A percentile compares a stretch with the other conserved stretches of the same genome.
Conservation (phyloP, 1,140 invertebrate species). For the Notospermus geniculatus region DNA sequence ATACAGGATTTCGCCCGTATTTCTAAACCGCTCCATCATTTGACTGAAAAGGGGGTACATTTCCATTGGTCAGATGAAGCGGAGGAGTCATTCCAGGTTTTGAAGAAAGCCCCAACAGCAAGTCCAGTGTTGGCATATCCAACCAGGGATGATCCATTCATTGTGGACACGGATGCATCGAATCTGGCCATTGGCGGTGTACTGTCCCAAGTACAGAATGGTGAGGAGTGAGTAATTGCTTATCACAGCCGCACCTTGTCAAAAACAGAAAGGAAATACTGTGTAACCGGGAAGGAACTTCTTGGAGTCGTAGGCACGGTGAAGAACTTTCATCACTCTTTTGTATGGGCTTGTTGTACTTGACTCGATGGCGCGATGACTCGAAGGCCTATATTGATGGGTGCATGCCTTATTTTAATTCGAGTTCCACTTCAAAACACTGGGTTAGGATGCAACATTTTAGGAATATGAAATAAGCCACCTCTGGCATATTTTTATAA, state of each 20-base stretch:
- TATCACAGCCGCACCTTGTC: slow-evolving; percentile 12
- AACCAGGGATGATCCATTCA: background rate
- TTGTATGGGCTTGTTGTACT: too few species aligned
- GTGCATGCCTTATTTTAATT: too few species aligned
- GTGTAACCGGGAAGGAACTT: slow-evolving; percentile 17
- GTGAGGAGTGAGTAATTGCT: slow-evolving; percentile 6
- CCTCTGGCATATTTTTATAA: too few species aligned
- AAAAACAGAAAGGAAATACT: slow-evolving; percentile 16
- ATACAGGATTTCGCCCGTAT: slow-evolving; percentile 20
- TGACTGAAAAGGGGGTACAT: slow-evolving; percentile 12
- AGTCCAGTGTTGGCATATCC: slow-evolving; percentile 17
- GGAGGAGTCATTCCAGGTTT: slow-evolving; percentile 6
- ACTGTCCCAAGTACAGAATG: slow-evolving; percentile 12
- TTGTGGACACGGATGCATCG: slow-evolving; percentile 14
- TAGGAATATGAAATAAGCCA: too few species aligned
- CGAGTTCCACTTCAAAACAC: too few species aligned
- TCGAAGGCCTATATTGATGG: too few species aligned
- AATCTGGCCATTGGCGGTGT: slow-evolving; percentile 2
- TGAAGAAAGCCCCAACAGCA: slow-evolving; percentile 14
- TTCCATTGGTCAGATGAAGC: slow-evolving; percentile 18
- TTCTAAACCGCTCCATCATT: slow-evolving; percentile 13
- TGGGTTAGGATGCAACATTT: too few species aligned
- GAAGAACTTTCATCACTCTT: slow-evolving; percentile 16
- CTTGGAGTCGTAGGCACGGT: slow-evolving; percentile 19
- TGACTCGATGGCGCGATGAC: too few species aligned